Evolutionary conservation across 2,797 vertebrate genomes (phyloP).

Genomic region (Lacerta viridis): DNA sequence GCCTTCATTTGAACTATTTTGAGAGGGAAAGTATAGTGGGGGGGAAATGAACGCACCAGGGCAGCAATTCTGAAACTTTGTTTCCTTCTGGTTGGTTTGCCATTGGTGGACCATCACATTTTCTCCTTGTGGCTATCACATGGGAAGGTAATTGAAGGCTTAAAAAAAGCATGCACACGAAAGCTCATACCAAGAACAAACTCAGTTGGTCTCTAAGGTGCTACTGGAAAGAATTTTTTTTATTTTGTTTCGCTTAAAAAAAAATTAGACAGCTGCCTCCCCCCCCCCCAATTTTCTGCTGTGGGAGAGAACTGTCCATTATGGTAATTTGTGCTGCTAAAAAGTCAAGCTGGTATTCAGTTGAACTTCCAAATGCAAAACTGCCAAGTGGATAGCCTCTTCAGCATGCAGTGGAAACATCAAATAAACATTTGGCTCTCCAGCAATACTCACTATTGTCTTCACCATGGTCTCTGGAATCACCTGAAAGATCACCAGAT

Average conservation of each 20-base stretch:
- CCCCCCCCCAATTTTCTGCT: not conserved
- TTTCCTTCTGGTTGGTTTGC: not conserved
- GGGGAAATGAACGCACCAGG: too few species aligned
- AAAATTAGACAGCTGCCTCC: not conserved
- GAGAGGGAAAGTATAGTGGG: slow-evolving; percentile 3
- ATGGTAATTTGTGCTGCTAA: not conserved
- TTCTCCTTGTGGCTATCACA: not conserved
- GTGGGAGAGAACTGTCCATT: not conserved
- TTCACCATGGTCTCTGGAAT: not conserved
- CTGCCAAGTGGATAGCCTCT: not conserved
- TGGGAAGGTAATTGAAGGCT: not conserved
- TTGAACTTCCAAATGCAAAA: not conserved
- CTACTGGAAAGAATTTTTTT: too few species aligned
- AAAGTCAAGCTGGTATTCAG: not conserved
- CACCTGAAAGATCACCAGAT: not conserved
- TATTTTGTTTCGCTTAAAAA: too few species aligned
- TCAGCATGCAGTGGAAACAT: not conserved
- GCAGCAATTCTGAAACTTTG: not conserved
- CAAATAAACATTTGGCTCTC: not conserved
- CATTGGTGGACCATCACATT: not conserved
- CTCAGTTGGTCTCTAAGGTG: too few species aligned
- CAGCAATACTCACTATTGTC: not conserved
- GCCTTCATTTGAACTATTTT: not conserved
- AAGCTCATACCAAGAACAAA: too few species aligned
- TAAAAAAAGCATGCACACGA: too few species aligned